phyloP scores from a whole-genome alignment of 2,113 vertebrate species.

The Gadus macrocephalus region DNA sequence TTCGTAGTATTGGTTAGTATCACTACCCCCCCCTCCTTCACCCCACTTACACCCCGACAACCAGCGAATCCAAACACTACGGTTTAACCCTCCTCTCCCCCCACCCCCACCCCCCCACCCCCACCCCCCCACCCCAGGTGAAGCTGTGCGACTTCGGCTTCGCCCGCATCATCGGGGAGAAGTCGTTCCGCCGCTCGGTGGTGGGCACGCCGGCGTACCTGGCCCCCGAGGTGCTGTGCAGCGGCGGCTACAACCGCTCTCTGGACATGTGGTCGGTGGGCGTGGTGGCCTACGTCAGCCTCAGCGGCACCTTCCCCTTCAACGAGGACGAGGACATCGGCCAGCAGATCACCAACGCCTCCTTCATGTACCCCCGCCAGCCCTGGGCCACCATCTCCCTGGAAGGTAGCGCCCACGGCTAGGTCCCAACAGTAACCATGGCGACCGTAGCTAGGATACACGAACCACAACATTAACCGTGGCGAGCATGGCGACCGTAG shows the following conservation, averaged over 20 bases:
- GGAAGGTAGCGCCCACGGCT: conserved; percentile 43
- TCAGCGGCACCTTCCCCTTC: conserved; percentile 76
- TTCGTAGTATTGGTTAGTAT: too few relatives aligned
- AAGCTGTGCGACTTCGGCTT: conserved; percentile 79
- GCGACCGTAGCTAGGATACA: too few relatives aligned
- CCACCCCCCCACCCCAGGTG: conserved; percentile 48
- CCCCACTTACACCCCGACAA: neutral
- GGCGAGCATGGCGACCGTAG: too few relatives aligned
- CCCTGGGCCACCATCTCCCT: conserved; percentile 65
- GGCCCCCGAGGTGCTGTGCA: conserved; percentile 73
- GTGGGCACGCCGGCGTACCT: conserved; percentile 76
- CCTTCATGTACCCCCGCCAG: conserved; percentile 74
- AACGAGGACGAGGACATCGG: conserved; percentile 76
- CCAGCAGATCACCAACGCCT: conserved; percentile 76
- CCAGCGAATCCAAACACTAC: too few relatives aligned
- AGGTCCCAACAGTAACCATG: too few relatives aligned
- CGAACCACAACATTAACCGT: too few relatives aligned
- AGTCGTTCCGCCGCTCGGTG: conserved; percentile 71
- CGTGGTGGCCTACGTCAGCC: conserved; percentile 73
- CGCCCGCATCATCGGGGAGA: conserved; percentile 76
- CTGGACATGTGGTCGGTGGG: conserved; percentile 77
- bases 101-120: neutral
- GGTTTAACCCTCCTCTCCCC: too few relatives aligned
- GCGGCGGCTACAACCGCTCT: conserved; percentile 70
- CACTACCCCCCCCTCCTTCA: neutral